phyloP scores from a whole-genome alignment of 1,140 invertebrate species.

The Hylaeus anthracinus region DNA sequence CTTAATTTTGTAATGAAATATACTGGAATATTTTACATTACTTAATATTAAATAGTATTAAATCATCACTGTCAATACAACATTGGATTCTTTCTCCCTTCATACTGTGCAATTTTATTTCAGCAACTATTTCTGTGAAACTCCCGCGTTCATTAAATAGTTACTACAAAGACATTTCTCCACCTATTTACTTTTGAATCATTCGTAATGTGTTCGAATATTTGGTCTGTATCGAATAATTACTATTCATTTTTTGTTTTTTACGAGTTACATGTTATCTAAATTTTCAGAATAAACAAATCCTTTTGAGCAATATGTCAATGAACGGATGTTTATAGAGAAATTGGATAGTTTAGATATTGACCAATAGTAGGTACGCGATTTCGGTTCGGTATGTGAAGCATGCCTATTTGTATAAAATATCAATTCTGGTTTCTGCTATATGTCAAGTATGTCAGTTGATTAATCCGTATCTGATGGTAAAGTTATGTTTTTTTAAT shows the following conservation, averaged over 20 bases:
- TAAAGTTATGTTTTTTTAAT: slow-evolving; percentile 5
- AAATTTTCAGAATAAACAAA: neutral
- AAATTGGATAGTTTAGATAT: neutral
- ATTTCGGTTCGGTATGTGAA: neutral
- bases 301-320: neutral
- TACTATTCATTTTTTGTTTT: neutral
- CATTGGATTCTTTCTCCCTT: no score
- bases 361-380: neutral
- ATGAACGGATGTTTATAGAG: neutral
- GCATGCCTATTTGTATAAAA: neutral
- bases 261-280: neutral
- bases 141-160: no score
- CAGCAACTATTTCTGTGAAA: no score
- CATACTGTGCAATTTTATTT: no score
- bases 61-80: no score
- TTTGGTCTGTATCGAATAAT: neutral
- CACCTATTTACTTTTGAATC: no score
- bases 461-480: slow-evolving; percentile 6
- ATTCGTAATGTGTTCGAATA: no score
- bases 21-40: no score
- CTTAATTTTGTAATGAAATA: no score
- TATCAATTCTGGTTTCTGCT: neutral
- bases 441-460: neutral
- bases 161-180: no score
- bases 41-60: no score